Base-by-base conservation (phyloP, 2,113 vertebrate species). In the Epinephelus cyanopodus region DNA sequence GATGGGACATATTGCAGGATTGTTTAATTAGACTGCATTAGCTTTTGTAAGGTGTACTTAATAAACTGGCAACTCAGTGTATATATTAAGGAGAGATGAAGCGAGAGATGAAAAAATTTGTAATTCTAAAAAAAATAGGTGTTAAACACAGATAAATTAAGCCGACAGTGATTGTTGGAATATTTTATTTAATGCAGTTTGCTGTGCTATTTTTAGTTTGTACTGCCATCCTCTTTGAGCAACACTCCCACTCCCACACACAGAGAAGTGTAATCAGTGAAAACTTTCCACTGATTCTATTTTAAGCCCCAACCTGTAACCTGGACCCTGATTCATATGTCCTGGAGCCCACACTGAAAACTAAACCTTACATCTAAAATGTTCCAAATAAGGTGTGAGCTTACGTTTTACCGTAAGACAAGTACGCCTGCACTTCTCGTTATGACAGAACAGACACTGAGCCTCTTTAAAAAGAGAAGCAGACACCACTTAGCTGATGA, bases 401-500 rank as follows among this genome's bases (percentile, higher is more conserved):
- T 4, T 33, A 5, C 3, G 1, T 42, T 48, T 48, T 39, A 25
- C 64, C 50, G 52, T 45, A 45, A 76, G 48, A 70, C 14, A 4
- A 52, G 48, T 2, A 6, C 73, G 37, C 18, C 61, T 50, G 27
- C 23, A n/a, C 45, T 12, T 17, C n/a, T 9, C 5, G 42, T 27
- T 60, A 13, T 48, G 47, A 27, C 14, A 23, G 14, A 57, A 23
- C 29, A 18, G 60, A 79, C 25, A 25, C 50, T 23, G 42, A 64
- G 19, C 58, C 25, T 21, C 25, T 33, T 42, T 80, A 77, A 61
- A 21, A 37, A 42, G 54, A 77, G 52, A 14, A 48, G 11, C 1
- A 17, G 17, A 27, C 42, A 74, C 33, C 81, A 71, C 50, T 71
- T 66, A 57, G 67, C 67, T 77, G 29, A 45, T 45, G 42, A 45